Evolutionary conservation across 1,140 invertebrate species (phyloP).

Genomic region (Apis florea): DNA sequence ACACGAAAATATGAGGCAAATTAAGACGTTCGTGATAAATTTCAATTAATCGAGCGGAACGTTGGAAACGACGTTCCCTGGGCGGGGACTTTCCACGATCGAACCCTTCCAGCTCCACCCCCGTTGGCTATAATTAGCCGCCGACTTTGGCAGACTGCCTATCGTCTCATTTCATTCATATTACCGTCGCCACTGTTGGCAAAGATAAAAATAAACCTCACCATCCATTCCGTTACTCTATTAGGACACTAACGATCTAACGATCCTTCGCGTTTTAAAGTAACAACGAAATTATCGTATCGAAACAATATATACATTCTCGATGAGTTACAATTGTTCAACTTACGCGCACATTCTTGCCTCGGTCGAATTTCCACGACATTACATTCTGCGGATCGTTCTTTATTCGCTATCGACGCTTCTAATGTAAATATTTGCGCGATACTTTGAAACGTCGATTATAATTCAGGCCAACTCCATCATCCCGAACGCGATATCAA

Average conservation of each 20-base stretch:
- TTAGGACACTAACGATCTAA: no score
- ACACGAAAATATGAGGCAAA: slow-evolving; percentile 27
- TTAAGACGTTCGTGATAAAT: slow-evolving; percentile 32
- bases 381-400: no score
- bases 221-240: not conserved
- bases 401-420: no score
- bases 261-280: no score
- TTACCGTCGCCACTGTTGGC: slow-evolving; percentile 61
- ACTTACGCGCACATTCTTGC: no score
- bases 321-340: no score
- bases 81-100: slow-evolving; percentile 37
- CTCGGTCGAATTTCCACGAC: no score
- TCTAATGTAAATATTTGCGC: no score
- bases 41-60: slow-evolving; percentile 43
- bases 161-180: slow-evolving; percentile 70
- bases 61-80: slow-evolving; percentile 25
- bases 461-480: no score
- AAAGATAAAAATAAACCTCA: slow-evolving; percentile 64
- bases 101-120: slow-evolving; percentile 48
- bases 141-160: slow-evolving; percentile 70
- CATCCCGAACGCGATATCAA: not conserved
- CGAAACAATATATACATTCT: no score
- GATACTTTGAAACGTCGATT: no score
- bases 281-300: not conserved
- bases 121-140: slow-evolving; percentile 67